These are phyloP conservation scores for Actias luna DNA, from an alignment of 2,888 invertebrate genomes.

Conservation along the genomic window DNA sequence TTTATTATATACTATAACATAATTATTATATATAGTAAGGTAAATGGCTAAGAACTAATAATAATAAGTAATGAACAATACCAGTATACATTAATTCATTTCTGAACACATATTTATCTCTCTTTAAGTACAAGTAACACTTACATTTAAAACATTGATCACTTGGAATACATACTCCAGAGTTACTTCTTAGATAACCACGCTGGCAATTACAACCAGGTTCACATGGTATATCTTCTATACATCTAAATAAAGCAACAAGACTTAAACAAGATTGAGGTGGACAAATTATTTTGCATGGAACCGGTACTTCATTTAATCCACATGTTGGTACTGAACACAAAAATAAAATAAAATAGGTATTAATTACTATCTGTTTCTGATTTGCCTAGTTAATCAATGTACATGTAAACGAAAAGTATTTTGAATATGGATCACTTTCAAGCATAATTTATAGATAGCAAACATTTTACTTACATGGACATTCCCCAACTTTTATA, in stretches of 20 bases:
- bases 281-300: constrained; percentile 37
- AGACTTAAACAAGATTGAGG: constrained; percentile 43
- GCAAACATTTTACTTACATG: no score
- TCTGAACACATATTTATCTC: not conserved
- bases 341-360: not conserved
- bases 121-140: constrained; percentile 15
- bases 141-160: constrained; percentile 39
- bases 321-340: constrained; percentile 36
- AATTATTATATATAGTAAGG: no score
- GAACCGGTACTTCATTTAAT: constrained; percentile 34
- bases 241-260: constrained; percentile 29
- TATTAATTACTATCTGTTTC: not conserved
- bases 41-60: not conserved
- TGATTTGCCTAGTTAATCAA: not conserved
- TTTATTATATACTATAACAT: no score
- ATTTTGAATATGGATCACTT: no score
- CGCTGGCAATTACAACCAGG: constrained; percentile 48
- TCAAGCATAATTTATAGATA: no score
- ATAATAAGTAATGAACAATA: not conserved
- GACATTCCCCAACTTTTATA: constrained; percentile 35
- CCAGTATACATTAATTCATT: not conserved
- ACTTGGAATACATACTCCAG: constrained; percentile 39
- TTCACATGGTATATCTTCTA: constrained; percentile 32
- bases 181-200: constrained; percentile 40
- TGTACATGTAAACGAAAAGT: not conserved